Conservation (phyloP, 2,888 invertebrate genomes). For the Cartodere bifasciata region DNA sequence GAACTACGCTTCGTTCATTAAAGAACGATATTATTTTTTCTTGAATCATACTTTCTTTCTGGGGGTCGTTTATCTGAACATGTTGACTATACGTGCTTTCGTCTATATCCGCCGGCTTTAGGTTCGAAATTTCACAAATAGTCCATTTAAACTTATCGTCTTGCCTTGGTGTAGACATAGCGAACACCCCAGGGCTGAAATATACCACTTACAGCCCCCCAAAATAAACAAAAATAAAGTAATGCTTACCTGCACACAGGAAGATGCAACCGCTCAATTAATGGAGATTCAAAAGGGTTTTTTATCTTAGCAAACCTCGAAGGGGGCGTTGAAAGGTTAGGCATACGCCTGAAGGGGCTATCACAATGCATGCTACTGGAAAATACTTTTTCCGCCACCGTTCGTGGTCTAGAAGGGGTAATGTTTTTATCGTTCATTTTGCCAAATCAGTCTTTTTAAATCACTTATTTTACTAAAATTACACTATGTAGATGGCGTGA, state of each 20-base stretch:
- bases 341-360: slow-evolving; percentile 32
- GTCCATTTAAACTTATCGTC: slow-evolving; percentile 52
- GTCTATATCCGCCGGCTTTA: slow-evolving; percentile 56
- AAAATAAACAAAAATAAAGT: slow-evolving; percentile 6
- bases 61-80: slow-evolving; percentile 49
- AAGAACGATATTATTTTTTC: slow-evolving; percentile 49
- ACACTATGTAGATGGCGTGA: too few species aligned
- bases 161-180: slow-evolving; percentile 29
- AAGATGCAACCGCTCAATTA: slow-evolving; percentile 51
- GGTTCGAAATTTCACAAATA: slow-evolving; percentile 54
- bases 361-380: slow-evolving; percentile 18
- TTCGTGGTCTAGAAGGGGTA: too few species aligned
- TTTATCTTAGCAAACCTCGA: slow-evolving; percentile 43
- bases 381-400: slow-evolving; percentile 20
- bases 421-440: too few species aligned
- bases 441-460: too few species aligned
- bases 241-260: slow-evolving; percentile 52
- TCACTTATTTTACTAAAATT: too few species aligned
- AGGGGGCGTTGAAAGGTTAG: slow-evolving; percentile 42
- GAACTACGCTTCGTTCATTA: slow-evolving; percentile 30
- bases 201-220: background rate
- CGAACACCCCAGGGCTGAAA: slow-evolving; percentile 33
- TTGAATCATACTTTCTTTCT: slow-evolving; percentile 49
- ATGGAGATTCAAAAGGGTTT: slow-evolving; percentile 56
- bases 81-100: slow-evolving; percentile 48